Base-by-base conservation (phyloP, 2,797 vertebrate genomes). In the Atherinosoma microstoma region DNA sequence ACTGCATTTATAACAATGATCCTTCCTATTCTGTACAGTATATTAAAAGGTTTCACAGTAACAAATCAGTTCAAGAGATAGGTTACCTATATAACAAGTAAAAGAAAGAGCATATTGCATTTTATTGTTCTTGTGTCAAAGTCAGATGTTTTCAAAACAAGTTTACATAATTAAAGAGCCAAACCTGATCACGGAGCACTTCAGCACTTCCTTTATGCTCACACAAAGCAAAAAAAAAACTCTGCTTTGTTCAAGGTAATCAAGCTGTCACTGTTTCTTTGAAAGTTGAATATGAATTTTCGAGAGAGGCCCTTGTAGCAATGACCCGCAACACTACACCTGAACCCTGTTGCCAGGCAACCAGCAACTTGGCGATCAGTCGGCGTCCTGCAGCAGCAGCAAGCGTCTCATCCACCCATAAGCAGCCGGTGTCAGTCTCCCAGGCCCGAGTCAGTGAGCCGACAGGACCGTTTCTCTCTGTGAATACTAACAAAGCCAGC, bases 321-420 rank as follows among this genome's bases (percentile, higher is more conserved):
- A 35, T 45, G 63, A 22, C 42, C 57, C 9, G 53, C 63, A 64
- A 58, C 12, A 35, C 69, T 11, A 67, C 67, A 69, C 78, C 79
- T 66, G 83, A 73, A 73, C 73, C 6, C 40, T 34, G 89, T 90
- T 87, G 84, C 88, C 70, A 68, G 81, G 94, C 89, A 90, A 92
- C 91, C 69, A 42, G 57, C 77, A 70, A 66, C 75, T 74, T 20
- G 20, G 29, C 58, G 64, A 76, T 64, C 88, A 58, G 64, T 45
- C 40, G 10, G 71, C 57, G 70, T 56, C 64, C 45, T 35, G 24
- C 73, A 57, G 76, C 71, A 72, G 54, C 59, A 5, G 54, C 58
- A 32, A 36, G 30, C 16, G 5, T 22, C 51, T 56, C 35, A 59
- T 51, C 84, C 82, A 73, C 53, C 58, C 62, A 36, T n/a, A 62